Percentiles rank a stretch among this genome's conserved stretches.
phyloP scores from a whole-genome alignment of 2,888 invertebrate species.

The Rhopalosiphum nymphaeae region DNA sequence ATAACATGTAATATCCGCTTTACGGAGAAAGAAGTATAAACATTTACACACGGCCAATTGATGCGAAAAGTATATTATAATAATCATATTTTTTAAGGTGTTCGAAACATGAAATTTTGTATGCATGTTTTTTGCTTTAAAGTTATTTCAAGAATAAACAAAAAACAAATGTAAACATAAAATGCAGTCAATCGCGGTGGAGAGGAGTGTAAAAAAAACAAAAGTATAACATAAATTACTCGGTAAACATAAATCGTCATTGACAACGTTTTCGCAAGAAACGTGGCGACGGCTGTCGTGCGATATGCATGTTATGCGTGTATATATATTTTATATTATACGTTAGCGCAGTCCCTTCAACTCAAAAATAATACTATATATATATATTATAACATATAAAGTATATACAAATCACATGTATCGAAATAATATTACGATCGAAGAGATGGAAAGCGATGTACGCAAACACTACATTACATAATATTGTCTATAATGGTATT shows the following conservation, averaged over 20 bases:
- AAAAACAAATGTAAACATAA: neutral
- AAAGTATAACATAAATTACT: conserved; percentile 12
- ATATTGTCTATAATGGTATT: neutral
- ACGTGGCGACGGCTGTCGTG: neutral
- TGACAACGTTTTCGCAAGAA: neutral
- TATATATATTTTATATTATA: neutral
- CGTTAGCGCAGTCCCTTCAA: neutral
- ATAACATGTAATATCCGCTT: neutral
- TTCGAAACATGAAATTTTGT: neutral
- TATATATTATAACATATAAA: neutral
- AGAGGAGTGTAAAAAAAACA: neutral
- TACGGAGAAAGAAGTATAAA: neutral
- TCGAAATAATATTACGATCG: neutral
- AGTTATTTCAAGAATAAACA: neutral
- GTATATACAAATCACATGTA: neutral
- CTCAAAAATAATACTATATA: neutral
- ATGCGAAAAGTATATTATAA: neutral
- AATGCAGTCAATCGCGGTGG: neutral
- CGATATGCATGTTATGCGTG: neutral
- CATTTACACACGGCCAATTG: neutral
- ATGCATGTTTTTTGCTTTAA: neutral
- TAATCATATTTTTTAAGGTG: neutral
- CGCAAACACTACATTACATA: neutral
- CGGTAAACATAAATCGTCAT: conserved; percentile 5
- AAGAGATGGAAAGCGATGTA: neutral